Conservation (phyloP, 37 sponge, comb jelly and placozoan species). For the Halichondria panicea region DNA sequence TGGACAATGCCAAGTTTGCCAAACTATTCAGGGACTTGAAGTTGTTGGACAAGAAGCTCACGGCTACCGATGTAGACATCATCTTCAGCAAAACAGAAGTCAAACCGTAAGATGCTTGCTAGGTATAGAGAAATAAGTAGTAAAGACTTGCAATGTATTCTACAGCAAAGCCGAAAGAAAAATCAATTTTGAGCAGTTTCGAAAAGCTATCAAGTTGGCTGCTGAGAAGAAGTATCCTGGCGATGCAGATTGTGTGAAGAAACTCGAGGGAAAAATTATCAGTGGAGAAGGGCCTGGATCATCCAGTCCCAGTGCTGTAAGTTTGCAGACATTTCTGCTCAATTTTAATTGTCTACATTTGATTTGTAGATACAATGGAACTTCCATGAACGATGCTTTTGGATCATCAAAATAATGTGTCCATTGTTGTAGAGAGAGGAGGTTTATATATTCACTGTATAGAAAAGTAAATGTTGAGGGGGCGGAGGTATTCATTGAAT, state of each 20-base stretch:
- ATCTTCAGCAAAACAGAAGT: constrained; percentile 78
- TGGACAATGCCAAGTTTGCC: constrained; percentile 88
- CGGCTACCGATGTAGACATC: constrained; percentile 90
- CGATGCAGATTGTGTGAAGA: constrained; percentile 37
- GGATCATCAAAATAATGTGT: too few relatives aligned
- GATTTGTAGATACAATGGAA: too few relatives aligned
- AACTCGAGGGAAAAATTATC: constrained; percentile 22
- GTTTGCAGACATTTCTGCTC: too few relatives aligned
- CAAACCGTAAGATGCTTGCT: background rate
- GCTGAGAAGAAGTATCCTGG: constrained; percentile 83
- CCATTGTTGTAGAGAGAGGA: too few relatives aligned
- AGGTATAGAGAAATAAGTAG: background rate
- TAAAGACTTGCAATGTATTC: background rate
- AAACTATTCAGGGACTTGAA: constrained; percentile 79
- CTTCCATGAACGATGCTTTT: too few relatives aligned
- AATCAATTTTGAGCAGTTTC: constrained; percentile 80
- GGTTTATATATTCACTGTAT: too few relatives aligned
- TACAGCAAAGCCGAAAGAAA: constrained; percentile 87
- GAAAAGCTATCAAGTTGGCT: constrained; percentile 47
- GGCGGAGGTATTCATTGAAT: too few relatives aligned
- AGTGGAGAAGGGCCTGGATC: constrained; percentile 44
- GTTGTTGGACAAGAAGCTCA: constrained; percentile 77
- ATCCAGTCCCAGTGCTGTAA: constrained; percentile 52
- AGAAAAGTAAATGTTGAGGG: too few relatives aligned
- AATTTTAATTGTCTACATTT: too few relatives aligned